Evolutionary conservation across 1,140 invertebrate genomes (phyloP).

Genomic region (Tyrophagus putrescentiae): DNA sequence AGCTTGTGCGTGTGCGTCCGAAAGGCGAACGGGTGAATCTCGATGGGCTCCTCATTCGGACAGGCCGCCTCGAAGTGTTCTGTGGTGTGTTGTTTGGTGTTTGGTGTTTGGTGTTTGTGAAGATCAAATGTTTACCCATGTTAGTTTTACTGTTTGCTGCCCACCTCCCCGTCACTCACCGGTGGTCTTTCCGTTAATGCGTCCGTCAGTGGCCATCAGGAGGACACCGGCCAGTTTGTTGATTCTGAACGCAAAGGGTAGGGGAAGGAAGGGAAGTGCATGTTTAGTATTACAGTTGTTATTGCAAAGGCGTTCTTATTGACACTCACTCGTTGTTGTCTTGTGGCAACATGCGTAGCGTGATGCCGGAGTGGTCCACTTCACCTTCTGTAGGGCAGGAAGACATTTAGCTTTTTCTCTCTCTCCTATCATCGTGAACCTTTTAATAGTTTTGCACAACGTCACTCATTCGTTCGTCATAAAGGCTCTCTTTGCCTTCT

Average conservation of each 20-base stretch:
- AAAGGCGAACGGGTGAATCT: conserved; percentile 84
- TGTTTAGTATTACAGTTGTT: not conserved
- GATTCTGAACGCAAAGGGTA: conserved; percentile 30
- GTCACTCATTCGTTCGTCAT: no score
- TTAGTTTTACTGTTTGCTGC: not conserved
- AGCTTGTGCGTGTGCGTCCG: conserved; percentile 80
- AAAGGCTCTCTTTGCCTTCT: not conserved
- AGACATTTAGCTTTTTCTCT: no score
- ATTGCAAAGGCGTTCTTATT: not conserved
- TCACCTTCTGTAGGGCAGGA: no score
- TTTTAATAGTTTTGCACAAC: no score
- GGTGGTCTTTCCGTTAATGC: conserved; percentile 47
- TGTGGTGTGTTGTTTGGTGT: conserved; percentile 6
- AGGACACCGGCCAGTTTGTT: conserved; percentile 71
- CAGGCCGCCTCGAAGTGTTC: conserved; percentile 78
- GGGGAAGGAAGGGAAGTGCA: not conserved
- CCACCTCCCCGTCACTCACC: conserved; percentile 30
- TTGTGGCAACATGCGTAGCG: conserved; percentile 23
- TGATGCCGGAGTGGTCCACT: conserved; percentile 27
- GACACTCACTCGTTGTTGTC: conserved; percentile 23
- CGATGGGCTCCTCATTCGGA: conserved; percentile 57
- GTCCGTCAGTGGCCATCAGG: conserved; percentile 62
- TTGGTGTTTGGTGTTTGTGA: not conserved
- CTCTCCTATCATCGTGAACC: no score
- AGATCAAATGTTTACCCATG: not conserved